Percentiles rank a stretch among this genome's conserved stretches.
phyloP scores from a whole-genome alignment of 1,140 invertebrate genomes.

The Drosophila punjabiensis region DNA sequence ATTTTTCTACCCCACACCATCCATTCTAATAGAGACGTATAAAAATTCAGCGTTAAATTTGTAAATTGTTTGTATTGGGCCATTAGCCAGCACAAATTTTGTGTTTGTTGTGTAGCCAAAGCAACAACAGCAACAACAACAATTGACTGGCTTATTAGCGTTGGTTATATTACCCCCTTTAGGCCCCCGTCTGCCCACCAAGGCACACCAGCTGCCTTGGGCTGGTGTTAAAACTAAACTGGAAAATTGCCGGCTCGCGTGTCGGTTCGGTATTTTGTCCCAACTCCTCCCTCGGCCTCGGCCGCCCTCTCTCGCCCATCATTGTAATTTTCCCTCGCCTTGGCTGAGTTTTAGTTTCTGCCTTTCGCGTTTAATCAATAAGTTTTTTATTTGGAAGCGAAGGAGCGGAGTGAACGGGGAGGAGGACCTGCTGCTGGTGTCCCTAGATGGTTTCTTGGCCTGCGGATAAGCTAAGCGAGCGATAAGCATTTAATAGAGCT shows the following conservation, averaged over 20 bases:
- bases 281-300: conserved; percentile 2
- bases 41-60: conserved; percentile 81
- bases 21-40: conserved; percentile 64
- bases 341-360: conserved; percentile 31
- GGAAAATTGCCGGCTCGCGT: conserved; percentile 81
- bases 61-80: conserved; percentile 79
- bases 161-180: conserved; percentile 11
- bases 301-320: not conserved
- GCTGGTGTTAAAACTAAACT: conserved; percentile 80
- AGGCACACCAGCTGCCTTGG: conserved; percentile 54
- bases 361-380: conserved; percentile 77
- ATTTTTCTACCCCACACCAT: conserved; percentile 6
- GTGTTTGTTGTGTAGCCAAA: conserved; percentile 38
- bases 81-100: conserved; percentile 63
- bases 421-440: not conserved
- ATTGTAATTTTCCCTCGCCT: conserved; percentile 22
- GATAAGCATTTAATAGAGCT: conserved; percentile 79
- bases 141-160: conserved; percentile 78
- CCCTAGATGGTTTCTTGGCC: conserved; percentile 21
- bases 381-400: conserved; percentile 54
- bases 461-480: conserved; percentile 49
- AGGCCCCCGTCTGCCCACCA: not conserved
- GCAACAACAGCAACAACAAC: conserved; percentile 51
- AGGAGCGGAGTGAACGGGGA: not conserved
- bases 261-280: conserved; percentile 68